Base-by-base conservation (phyloP, 2,113 vertebrate genomes). In the Cheilinus undulatus region DNA sequence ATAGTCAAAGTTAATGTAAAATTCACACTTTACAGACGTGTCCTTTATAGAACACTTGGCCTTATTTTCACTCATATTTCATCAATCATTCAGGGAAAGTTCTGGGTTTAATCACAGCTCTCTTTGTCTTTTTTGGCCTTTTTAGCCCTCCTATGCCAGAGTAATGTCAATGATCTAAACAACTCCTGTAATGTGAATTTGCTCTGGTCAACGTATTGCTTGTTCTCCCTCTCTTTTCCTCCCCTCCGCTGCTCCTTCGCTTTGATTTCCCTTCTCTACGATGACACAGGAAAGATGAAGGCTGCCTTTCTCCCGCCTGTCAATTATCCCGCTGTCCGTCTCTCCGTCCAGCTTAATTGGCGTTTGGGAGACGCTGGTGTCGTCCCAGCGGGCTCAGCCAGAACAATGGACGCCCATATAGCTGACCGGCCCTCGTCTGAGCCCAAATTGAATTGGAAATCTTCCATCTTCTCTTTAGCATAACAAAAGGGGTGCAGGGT, bases 361-460 rank as follows among this genome's bases (percentile, higher is more conserved):
- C 93, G 94, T 94, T 96, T 94, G 93, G 94, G 96, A 97, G 97
- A 97, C 91, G 94, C 95, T 92, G 87, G 91, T 45, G 46, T 86
- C 80, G 89, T 93, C 96, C 95, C 95, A 85, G 68, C 69, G 95
- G 93, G 95, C 80, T 86, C 51, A 1, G 57, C 24, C 66, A 69
- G 89, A 92, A 95, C 93, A 97, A 96, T 95, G 94, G 88, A 93
- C 89, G 91, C 91, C 92, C 91, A 86, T 93, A 93, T 92, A 89
- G 95, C 95, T 96, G 95, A 96, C 96, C 96, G 94, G 94, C 88
- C 92, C 94, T 95, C 95, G 93, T 94, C 95, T 95, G 94, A 71
- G 80, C 76, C 85, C 80, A 96, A 96, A 96, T 95, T 95, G 96
- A 96, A 96, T 96, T 97, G 96, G 96, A 97, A 97, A 97, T 95